Evolutionary conservation across 1,140 invertebrate species (phyloP), one percentile per base, ranked within the genome.

Genomic region (Magallana gigas): DNA sequence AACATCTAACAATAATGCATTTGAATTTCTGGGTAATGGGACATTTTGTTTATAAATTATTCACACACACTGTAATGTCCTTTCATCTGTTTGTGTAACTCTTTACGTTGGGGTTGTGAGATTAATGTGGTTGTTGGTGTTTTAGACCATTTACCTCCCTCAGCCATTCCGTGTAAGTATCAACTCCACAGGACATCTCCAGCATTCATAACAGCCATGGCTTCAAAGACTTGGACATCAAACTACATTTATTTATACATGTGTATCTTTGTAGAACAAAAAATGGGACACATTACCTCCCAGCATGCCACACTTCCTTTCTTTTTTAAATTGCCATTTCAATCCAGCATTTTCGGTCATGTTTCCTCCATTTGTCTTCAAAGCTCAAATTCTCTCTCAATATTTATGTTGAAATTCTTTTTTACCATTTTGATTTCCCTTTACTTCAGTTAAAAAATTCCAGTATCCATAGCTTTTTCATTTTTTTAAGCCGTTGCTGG

Each of bases 221-320:
- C 68, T 76, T 76, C 9, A 76, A 76, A 76, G 18, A 29, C 68
- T 76, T 29, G 68, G 68, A 76, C 68, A 76, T 76, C 68, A 76
- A 64, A 76, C 68, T 76, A 18, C 64, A 68, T 23, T 68, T 76
- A 11, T 76, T 29, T 23, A 76, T 76, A 29, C 36, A 29, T 76
- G 12, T 76, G 68, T 76, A 36, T 48, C 36, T 48, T 48, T 48
- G 36, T 48, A 48, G 36, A 48, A 48, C 36, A 5, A 76, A 29
- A 76, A 29, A 29, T 76, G 23, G 68, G 68, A 76, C 68, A 76
- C 23, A 76, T 76, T 76, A 76, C 36, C 18, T 76, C 14, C 68
- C 68, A 76, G 68, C 68, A 76, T 76, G 68, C 23, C 68, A 14
- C 8, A 12, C 68, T 76, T 29, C 68, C 68, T 76, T 12, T 76